A percentile compares a stretch with the other conserved stretches of the same genome.
These are phyloP conservation scores for Sebastes matsubarae DNA, from an alignment of 2,797 vertebrate genomes.

Conservation along the genomic window DNA sequence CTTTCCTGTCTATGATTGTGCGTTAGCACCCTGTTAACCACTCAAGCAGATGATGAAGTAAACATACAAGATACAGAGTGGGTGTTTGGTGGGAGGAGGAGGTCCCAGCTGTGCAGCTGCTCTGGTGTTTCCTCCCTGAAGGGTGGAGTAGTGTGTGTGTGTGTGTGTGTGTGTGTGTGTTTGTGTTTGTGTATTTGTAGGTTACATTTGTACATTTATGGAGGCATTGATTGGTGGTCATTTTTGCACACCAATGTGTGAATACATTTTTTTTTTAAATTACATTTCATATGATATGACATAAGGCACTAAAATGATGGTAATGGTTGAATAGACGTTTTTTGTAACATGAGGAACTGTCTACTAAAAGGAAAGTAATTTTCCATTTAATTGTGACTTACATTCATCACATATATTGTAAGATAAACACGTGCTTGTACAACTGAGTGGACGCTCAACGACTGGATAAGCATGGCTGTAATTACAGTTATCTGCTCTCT, in stretches of 20 bases:
- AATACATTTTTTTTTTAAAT: background rate
- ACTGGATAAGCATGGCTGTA: conserved; percentile 25
- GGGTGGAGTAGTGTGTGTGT: background rate
- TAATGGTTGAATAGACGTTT: background rate
- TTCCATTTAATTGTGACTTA: background rate
- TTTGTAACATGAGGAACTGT: background rate
- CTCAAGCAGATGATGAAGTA: conserved; percentile 29
- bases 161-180: background rate
- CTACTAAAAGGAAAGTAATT: background rate
- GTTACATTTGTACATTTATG: background rate
- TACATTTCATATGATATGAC: background rate
- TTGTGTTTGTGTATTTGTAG: background rate
- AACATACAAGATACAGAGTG: conserved; percentile 21
- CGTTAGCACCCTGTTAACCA: conserved; percentile 1
- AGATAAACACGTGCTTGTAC: background rate
- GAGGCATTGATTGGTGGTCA: background rate
- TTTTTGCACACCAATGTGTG: background rate
- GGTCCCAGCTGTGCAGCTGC: conserved; percentile 48
- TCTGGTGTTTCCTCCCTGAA: conserved; percentile 24
- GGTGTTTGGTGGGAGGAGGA: background rate
- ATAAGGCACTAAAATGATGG: too few relatives aligned
- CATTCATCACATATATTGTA: background rate
- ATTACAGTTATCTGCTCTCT: conserved; percentile 32
- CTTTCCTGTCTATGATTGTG: background rate
- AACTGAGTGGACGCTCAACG: background rate